These are phyloP conservation scores for Mimas tiliae DNA, from an alignment of 2,888 invertebrate species.

Conservation along the genomic window DNA sequence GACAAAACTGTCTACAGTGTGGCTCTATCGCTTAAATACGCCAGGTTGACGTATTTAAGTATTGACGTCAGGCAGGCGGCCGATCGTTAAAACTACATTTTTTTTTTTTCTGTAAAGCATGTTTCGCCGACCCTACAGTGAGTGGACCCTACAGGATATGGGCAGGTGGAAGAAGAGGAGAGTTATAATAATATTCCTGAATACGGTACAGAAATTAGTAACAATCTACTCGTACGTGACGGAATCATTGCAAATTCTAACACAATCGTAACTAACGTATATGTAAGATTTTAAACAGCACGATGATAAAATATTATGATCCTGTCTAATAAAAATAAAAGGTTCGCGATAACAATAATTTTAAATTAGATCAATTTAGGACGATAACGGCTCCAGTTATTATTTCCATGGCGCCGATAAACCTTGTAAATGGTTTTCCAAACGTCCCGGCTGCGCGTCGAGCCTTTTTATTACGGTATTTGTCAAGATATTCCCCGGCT, in stretches of 20 bases:
- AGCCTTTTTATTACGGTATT: conserved; percentile 82
- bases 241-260: not conserved
- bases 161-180: no score
- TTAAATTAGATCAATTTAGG: conserved; percentile 83
- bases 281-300: conserved; percentile 40
- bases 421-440: conserved; percentile 83
- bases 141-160: no score
- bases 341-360: conserved; percentile 81
- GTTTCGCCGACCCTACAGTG: no score
- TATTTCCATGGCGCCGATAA: conserved; percentile 83
- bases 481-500: conserved; percentile 79
- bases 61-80: no score
- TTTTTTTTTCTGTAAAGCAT: no score
- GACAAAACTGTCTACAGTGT: no score
- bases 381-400: conserved; percentile 82
- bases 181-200: no score
- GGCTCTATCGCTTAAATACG: no score
- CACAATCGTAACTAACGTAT: conserved; percentile 16
- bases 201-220: no score
- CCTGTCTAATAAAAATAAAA: conserved; percentile 77
- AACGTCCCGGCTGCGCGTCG: conserved; percentile 76
- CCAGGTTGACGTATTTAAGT: no score
- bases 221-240: not conserved
- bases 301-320: conserved; percentile 71
- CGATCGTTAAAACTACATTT: no score